phyloP scores from a whole-genome alignment of 2,888 invertebrate species.

The Oscheius onirici region DNA sequence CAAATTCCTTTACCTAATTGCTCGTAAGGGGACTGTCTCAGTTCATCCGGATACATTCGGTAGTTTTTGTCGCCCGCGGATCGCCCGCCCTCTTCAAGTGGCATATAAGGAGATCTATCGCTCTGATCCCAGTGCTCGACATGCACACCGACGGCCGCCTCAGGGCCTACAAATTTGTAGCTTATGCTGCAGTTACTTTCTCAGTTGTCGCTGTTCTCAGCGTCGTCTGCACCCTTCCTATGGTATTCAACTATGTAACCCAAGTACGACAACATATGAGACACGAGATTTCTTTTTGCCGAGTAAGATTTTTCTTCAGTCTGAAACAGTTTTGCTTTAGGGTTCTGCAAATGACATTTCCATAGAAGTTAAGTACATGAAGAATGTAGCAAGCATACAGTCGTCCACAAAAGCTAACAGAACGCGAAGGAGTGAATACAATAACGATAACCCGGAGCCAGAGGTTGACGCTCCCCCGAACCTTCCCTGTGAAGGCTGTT shows the following conservation, averaged over 20 bases:
- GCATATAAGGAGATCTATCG: slow-evolving; percentile 14
- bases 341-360: slow-evolving; percentile 68
- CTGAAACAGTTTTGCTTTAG: slow-evolving; percentile 36
- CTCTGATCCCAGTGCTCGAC: slow-evolving; percentile 23
- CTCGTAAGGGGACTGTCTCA: slow-evolving; percentile 22
- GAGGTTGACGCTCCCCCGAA: slow-evolving; percentile 52
- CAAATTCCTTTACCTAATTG: slow-evolving; percentile 31
- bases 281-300: slow-evolving; percentile 52
- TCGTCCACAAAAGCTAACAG: slow-evolving; percentile 41
- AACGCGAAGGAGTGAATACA: slow-evolving; percentile 57
- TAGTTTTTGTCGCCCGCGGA: slow-evolving; percentile 30
- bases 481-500: slow-evolving; percentile 58
- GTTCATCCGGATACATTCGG: slow-evolving; percentile 21
- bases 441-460: slow-evolving; percentile 39
- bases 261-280: slow-evolving; percentile 53
- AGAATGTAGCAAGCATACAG: slow-evolving; percentile 38
- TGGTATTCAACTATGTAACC: slow-evolving; percentile 59
- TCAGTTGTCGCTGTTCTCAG: slow-evolving; percentile 59
- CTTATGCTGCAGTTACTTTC: slow-evolving; percentile 63
- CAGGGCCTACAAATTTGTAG: slow-evolving; percentile 64
- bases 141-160: slow-evolving; percentile 55
- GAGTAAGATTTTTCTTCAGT: slow-evolving; percentile 33
- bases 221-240: slow-evolving; percentile 60
- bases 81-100: slow-evolving; percentile 27
- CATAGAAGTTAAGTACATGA: slow-evolving; percentile 65